Percentiles rank a stretch among this genome's conserved stretches.
phyloP scores from a whole-genome alignment of 2,113 vertebrate genomes.

The Delphinus delphis region DNA sequence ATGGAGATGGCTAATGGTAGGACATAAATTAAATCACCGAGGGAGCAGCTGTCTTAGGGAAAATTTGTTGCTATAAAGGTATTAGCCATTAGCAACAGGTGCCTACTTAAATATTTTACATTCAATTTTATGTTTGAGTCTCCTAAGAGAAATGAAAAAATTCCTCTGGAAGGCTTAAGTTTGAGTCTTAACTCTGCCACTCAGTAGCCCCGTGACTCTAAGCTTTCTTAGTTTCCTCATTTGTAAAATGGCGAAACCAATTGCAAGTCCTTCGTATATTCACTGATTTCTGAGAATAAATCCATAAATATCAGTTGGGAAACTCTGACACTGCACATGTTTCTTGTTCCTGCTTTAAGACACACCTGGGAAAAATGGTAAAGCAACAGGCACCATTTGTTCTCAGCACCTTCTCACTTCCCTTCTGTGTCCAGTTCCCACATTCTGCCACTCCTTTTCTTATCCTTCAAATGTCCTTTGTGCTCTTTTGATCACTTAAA shows the following conservation, averaged over 20 bases:
- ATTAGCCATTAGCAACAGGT: constrained; percentile 62
- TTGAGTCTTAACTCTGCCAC: constrained; percentile 10
- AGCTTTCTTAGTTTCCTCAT: constrained; percentile 29
- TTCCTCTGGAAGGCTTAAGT: background rate
- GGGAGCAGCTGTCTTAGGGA: constrained; percentile 49
- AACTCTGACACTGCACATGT: background rate
- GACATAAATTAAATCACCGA: constrained; percentile 40
- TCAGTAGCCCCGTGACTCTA: background rate
- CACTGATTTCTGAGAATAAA: background rate
- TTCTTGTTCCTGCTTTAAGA: background rate
- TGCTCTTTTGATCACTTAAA: background rate
- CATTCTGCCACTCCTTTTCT: background rate
- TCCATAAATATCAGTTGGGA: background rate
- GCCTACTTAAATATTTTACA: constrained; percentile 37
- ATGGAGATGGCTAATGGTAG: constrained; percentile 53
- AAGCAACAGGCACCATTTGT: background rate
- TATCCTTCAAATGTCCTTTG: background rate
- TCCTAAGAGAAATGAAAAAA: constrained; percentile 28
- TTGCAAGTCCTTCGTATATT: background rate
- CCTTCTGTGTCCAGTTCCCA: background rate
- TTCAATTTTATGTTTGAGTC: constrained; percentile 40
- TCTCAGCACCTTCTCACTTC: background rate
- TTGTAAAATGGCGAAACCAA: constrained; percentile 11
- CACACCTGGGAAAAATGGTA: background rate
- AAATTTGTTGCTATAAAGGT: constrained; percentile 48